Evolutionary conservation across 2,888 invertebrate species (phyloP).

Genomic region (Perizoma affinitatum): DNA sequence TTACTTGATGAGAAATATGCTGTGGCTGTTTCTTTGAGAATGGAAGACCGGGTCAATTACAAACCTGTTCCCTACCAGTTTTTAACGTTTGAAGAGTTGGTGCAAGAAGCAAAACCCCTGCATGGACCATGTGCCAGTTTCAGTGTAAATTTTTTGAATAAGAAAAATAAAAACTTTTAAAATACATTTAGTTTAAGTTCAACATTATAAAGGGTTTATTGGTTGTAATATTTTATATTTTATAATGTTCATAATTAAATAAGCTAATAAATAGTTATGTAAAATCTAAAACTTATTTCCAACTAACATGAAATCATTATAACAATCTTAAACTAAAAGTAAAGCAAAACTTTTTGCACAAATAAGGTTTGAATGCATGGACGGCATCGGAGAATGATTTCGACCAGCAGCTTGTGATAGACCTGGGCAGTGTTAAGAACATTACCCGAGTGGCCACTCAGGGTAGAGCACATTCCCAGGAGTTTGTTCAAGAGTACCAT

Average conservation of each 20-base stretch:
- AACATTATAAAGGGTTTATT: conserved; percentile 18
- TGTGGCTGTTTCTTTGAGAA: conserved; percentile 88
- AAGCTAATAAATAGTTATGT: conserved; percentile 29
- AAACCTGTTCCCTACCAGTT: conserved; percentile 71
- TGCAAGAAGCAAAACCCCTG: conserved; percentile 76
- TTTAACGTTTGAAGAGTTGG: conserved; percentile 85
- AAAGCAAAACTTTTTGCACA: conserved; percentile 37
- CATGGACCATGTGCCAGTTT: conserved; percentile 80
- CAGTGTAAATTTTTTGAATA: conserved; percentile 85
- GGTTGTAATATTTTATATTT: not conserved
- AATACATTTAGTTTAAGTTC: conserved; percentile 39
- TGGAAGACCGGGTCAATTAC: conserved; percentile 48
- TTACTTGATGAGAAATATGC: conserved; percentile 90
- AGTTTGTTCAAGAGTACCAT: conserved; percentile 96
- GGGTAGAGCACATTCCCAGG: conserved; percentile 94
- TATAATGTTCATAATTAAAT: conserved; percentile 37
- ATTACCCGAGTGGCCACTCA: conserved; percentile 95
- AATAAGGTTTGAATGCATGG: conserved; percentile 95
- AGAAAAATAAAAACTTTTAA: conserved; percentile 59
- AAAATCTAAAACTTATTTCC: conserved; percentile 22
- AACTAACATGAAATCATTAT: conserved; percentile 36
- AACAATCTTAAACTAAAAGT: conserved; percentile 43
- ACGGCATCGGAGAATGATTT: conserved; percentile 95
- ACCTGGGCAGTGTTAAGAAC: conserved; percentile 94
- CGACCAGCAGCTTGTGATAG: conserved; percentile 95